Percentiles rank a stretch among this genome's conserved stretches.
Conservation (phyloP, 92 coral and sea anemone species). For the Parazoanthus swiftii region DNA sequence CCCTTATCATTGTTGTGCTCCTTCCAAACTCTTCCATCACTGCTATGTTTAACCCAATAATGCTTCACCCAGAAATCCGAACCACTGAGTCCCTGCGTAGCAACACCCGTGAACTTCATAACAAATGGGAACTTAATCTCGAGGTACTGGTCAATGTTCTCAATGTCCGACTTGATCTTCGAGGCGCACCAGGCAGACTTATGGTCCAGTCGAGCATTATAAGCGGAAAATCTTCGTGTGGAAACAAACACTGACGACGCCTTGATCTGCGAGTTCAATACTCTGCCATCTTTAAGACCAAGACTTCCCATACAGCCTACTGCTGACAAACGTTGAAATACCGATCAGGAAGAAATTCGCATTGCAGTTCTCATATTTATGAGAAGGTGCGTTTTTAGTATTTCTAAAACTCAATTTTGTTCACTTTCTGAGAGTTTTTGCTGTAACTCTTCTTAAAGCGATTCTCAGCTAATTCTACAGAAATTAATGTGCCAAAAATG, state of each 20-base stretch:
- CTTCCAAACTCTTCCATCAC: conserved; percentile 19
- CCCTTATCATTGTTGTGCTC: conserved; percentile 34
- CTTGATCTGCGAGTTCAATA: conserved; percentile 28
- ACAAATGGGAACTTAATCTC: conserved; percentile 34
- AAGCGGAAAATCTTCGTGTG: neutral
- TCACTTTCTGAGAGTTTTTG: too few species aligned
- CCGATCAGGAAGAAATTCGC: neutral
- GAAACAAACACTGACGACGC: conserved; percentile 40
- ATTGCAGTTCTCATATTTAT: neutral
- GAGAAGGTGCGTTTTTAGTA: neutral
- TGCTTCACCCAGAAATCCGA: conserved; percentile 29
- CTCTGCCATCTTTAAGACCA: conserved; percentile 35
- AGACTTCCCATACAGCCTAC: conserved; percentile 20
- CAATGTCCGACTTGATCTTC: conserved; percentile 30
- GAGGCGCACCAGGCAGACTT: conserved; percentile 40
- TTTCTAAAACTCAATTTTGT: too few species aligned
- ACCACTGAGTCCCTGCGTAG: conserved; percentile 26
- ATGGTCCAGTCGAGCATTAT: conserved; percentile 20
- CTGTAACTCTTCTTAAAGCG: too few species aligned
- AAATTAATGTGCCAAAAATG: too few species aligned
- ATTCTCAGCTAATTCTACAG: too few species aligned
- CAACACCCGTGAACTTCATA: conserved; percentile 25
- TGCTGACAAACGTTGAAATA: neutral
- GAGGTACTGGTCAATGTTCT: conserved; percentile 33
- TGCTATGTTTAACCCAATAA: conserved; percentile 33